Base-by-base conservation (phyloP, 2,113 vertebrate genomes). In the Zosterops hypoxanthus region DNA sequence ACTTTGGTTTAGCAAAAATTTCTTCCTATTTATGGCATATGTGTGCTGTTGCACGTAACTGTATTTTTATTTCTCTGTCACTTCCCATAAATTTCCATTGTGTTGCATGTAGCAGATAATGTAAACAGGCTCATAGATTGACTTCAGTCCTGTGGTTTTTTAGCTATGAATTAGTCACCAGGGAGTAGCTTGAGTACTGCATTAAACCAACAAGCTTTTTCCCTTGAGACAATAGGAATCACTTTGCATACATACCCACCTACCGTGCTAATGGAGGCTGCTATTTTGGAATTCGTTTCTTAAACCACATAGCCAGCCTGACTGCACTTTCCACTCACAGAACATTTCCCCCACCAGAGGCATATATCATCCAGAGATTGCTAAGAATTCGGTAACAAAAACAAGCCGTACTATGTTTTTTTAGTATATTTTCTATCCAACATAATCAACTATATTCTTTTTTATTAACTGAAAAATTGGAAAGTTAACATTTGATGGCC, bases 381-480 rank as follows among this genome's bases (percentile, higher is more conserved):
- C 66, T 93, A 86, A 95, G 94, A 95, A 94, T 93, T 92, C 92
- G 81, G 86, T 87, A 91, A 95, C 63, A 76, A 96, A 96, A 95
- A 41, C 52, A 95, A 90, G 86, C 84, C 78, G 47, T 52, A 42
- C 41, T 78, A 22, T 88, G 65, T 61, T 94, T 90, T 87, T 75
- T 75, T 92, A 93, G 70, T 68, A 41, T 76, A 79, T 88, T 96
- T 96, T 95, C 79, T 75, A 41, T 89, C 95, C 92, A 95, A 93
- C 31, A 65, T 86, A 96, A 95, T 86, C 83, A 93, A 52, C 81
- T 75, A 88, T 79, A 94, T 88, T 96, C 76, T 91, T 92, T 88
- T 97, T 96, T 96, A 96, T 96, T 96, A 97, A 90, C 91, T 96
- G 75, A 95, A 95, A 95, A 91, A 96, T 93, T 81, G 87, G 82